Evolutionary conservation across 2,113 vertebrate genomes (phyloP).

Genomic region (Phylloscopus whistleri): DNA sequence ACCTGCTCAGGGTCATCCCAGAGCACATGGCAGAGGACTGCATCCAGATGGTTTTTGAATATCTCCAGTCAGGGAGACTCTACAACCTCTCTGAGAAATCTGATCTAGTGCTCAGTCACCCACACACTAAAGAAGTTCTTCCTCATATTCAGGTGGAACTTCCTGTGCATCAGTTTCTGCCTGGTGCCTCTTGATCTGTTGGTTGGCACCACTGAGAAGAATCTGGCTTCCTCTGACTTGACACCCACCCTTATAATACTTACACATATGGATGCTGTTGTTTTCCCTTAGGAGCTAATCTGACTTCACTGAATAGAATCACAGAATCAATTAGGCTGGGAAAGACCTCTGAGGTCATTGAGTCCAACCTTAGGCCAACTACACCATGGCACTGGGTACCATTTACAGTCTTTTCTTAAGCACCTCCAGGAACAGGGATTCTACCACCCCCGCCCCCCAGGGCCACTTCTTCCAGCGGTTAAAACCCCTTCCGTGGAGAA

Average conservation of each 20-base stretch:
- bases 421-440: not conserved
- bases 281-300: not conserved
- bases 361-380: not conserved
- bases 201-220: not conserved
- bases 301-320: not conserved
- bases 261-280: not conserved
- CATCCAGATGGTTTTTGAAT: fast-evolving
- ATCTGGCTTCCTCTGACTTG: not conserved
- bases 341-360: not conserved
- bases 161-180: not conserved
- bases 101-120: not conserved
- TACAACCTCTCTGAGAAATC: not conserved
- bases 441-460: fast-evolving
- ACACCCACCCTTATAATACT: not conserved
- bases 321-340: not conserved
- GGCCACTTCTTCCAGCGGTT: not conserved
- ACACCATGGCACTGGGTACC: not conserved
- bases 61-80: not conserved
- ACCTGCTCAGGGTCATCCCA: not conserved
- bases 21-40: not conserved
- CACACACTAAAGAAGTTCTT: not conserved
- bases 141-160: not conserved
- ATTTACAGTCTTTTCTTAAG: not conserved
- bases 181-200: not conserved
- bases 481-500: not conserved